A percentile compares a stretch with the other conserved stretches of the same genome.
Evolutionary conservation across 2,113 vertebrate species (phyloP).

Genomic region (Nettapus auritus): DNA sequence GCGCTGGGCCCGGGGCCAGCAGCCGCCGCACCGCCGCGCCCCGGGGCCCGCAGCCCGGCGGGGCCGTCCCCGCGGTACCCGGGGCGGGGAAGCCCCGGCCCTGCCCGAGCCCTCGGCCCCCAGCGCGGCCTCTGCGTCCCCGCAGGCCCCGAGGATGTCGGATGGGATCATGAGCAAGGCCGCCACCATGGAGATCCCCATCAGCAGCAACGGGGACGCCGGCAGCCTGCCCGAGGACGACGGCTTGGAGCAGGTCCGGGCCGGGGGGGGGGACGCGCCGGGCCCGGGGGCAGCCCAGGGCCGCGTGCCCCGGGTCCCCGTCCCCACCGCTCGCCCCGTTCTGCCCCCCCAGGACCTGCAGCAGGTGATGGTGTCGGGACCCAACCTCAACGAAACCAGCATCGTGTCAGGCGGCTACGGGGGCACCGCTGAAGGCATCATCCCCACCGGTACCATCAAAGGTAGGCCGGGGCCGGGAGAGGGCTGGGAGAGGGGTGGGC

Average conservation of each 20-base stretch:
- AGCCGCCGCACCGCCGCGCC: too few relatives aligned
- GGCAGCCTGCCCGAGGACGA: conserved; percentile 90
- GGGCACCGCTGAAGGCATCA: conserved; percentile 91
- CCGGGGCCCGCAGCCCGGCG: too few relatives aligned
- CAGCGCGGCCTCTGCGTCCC: not conserved
- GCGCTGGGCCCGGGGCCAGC: not conserved
- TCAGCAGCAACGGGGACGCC: conserved; percentile 92
- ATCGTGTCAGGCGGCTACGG: conserved; percentile 96
- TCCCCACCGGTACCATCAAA: conserved; percentile 88
- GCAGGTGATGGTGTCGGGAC: conserved; percentile 98
- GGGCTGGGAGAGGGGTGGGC: not conserved
- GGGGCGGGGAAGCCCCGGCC: too few relatives aligned
- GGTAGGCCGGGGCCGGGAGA: conserved; percentile 33
- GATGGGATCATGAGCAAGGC: conserved; percentile 95
- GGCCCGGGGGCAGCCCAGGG: too few relatives aligned
- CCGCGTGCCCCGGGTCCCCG: too few relatives aligned
- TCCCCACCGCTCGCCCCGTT: not conserved
- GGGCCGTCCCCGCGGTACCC: not conserved
- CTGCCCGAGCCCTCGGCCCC: too few relatives aligned
- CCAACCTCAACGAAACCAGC: conserved; percentile 97
- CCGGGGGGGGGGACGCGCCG: rapidly evolving
- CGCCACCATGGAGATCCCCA: conserved; percentile 98
- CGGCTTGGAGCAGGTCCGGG: conserved; percentile 89
- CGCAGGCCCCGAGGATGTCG: conserved; percentile 83
- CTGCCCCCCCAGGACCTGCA: conserved; percentile 85